Evolutionary conservation across 2,113 vertebrate genomes (phyloP).

Genomic region (Atherinomorus stipes): DNA sequence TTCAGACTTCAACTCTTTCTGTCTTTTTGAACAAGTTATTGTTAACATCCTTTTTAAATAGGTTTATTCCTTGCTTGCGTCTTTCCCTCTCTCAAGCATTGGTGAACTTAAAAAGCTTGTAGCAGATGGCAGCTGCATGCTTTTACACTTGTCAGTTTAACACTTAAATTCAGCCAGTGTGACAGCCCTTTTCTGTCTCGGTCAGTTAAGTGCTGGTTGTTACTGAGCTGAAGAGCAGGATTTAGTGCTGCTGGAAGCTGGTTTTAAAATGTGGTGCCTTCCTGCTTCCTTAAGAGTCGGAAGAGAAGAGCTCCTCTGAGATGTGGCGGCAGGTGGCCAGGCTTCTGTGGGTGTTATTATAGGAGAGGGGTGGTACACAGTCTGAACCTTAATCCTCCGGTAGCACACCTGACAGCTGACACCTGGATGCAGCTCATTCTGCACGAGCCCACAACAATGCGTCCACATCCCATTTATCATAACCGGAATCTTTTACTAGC

Average conservation of each 20-base stretch:
- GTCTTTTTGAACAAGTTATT: neutral
- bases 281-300: constrained; percentile 71
- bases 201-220: constrained; percentile 70
- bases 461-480: constrained; percentile 37
- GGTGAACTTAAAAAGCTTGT: constrained; percentile 1
- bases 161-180: constrained; percentile 49
- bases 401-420: constrained; percentile 83
- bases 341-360: constrained; percentile 77
- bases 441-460: constrained; percentile 33
- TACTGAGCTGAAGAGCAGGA: constrained; percentile 58
- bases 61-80: neutral
- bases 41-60: constrained; percentile 5
- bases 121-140: constrained; percentile 24
- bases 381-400: constrained; percentile 69
- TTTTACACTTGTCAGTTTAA: constrained; percentile 44
- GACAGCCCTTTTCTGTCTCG: constrained; percentile 65
- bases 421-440: constrained; percentile 69
- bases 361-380: constrained; percentile 66
- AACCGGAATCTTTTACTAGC: constrained; percentile 24
- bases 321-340: constrained; percentile 76
- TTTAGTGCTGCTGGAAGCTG: constrained; percentile 68
- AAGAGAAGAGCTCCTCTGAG: constrained; percentile 66
- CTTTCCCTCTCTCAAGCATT: constrained; percentile 10
- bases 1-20: neutral
- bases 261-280: constrained; percentile 71